Conservation (phyloP, 2,113 vertebrate species). For the Myiagra hebetior region DNA sequence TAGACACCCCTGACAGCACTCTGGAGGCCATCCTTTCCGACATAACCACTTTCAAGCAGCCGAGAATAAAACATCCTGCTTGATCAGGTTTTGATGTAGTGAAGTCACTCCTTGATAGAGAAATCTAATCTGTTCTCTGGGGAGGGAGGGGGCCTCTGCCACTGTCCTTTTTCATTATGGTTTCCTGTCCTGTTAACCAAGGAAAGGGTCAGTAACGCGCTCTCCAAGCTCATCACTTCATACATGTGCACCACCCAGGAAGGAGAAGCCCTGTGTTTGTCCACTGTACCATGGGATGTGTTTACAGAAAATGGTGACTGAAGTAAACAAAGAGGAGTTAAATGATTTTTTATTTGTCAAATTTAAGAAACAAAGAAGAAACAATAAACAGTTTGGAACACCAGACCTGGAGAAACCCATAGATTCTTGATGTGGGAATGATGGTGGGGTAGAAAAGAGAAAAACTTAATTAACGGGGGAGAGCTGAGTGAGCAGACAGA, state of each 20-base stretch:
- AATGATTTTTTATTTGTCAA: background rate
- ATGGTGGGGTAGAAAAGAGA: background rate
- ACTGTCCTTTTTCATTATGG: background rate
- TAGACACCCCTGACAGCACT: constrained; percentile 9
- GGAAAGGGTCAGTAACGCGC: fast-evolving
- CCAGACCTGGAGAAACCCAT: background rate
- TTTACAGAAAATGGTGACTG: background rate
- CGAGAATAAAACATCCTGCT: background rate
- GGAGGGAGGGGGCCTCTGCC: background rate
- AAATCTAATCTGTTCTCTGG: background rate
- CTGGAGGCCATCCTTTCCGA: background rate
- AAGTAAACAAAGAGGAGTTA: background rate
- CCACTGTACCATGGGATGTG: background rate
- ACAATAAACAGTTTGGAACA: fast-evolving
- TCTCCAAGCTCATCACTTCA: background rate
- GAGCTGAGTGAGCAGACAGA: background rate
- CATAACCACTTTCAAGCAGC: background rate
- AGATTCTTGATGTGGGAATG: background rate
- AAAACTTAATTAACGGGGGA: background rate
- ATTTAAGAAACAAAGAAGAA: background rate
- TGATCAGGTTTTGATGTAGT: background rate
- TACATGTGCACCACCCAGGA: background rate
- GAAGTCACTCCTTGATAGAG: background rate
- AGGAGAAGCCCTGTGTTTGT: background rate
- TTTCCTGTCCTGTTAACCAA: background rate